Evolutionary conservation across 2,113 vertebrate species (phyloP).

Genomic region (Eleginops maclovinus): DNA sequence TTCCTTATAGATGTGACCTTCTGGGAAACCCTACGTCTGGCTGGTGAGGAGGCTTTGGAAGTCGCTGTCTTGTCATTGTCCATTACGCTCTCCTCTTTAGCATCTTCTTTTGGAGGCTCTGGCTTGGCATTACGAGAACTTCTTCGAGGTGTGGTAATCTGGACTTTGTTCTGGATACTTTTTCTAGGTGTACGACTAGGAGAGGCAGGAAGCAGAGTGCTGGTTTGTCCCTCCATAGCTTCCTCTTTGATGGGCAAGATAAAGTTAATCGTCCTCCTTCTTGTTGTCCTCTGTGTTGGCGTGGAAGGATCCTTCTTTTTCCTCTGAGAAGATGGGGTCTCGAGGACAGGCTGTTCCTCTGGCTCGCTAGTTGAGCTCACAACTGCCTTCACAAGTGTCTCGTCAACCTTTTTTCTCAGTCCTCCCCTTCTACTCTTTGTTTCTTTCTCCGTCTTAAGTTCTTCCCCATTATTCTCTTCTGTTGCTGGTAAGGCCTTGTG

Average conservation of each 20-base stretch:
- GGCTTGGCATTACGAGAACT: conserved; percentile 56
- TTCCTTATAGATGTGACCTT: conserved; percentile 19
- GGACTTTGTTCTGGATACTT: conserved; percentile 33
- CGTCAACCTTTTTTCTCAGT: conserved; percentile 4
- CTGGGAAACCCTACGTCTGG: conserved; percentile 75
- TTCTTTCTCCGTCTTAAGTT: conserved; percentile 14
- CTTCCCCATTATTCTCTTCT: conserved; percentile 1
- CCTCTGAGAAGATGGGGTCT: conserved; percentile 40
- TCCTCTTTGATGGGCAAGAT: conserved; percentile 63
- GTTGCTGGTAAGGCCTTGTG: background rate
- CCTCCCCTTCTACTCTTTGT: background rate
- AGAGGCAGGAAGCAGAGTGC: conserved; percentile 56
- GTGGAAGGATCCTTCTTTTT: conserved; percentile 62
- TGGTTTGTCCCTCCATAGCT: conserved; percentile 62
- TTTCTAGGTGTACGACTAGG: conserved; percentile 68
- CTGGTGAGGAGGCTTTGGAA: conserved; percentile 65
- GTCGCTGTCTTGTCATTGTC: conserved; percentile 42
- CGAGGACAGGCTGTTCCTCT: conserved; percentile 30
- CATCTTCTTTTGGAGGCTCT: conserved; percentile 3
- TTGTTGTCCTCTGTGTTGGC: conserved; percentile 80
- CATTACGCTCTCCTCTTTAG: background rate
- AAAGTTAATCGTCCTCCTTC: conserved; percentile 71
- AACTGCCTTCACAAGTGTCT: conserved; percentile 19
- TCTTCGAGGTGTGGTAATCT: conserved; percentile 56
- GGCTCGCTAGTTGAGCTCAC: conserved; percentile 15